Percentiles rank a stretch among this genome's conserved stretches.
phyloP scores from a whole-genome alignment of 2,888 invertebrate species.

The Patella ulyssiponensis region DNA sequence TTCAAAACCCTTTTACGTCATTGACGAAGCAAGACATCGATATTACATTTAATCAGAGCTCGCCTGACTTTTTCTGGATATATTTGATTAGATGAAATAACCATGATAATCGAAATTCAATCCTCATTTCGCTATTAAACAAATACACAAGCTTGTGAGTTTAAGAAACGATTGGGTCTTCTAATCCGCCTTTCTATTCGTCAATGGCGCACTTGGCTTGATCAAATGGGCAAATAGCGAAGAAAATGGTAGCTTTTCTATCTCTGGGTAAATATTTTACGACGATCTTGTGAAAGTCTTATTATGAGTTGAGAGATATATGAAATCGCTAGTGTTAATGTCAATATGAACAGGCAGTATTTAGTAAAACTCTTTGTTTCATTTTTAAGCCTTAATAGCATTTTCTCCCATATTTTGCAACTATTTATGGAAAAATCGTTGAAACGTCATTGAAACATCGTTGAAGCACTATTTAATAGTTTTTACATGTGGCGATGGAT shows the following conservation, averaged over 20 bases:
- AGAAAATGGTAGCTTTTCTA: constrained; percentile 9
- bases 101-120: constrained; percentile 9
- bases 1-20: background rate
- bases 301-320: constrained; percentile 11
- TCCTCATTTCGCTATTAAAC: background rate
- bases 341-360: constrained; percentile 9
- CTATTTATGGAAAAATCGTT: constrained; percentile 1
- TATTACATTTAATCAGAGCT: constrained; percentile 9
- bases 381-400: constrained; percentile 3
- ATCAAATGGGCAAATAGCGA: constrained; percentile 9
- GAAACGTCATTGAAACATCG: background rate
- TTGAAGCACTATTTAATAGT: background rate
- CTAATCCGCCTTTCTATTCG: background rate
- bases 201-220: constrained; percentile 4
- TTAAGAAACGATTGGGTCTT: constrained; percentile 11
- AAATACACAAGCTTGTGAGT: constrained; percentile 5
- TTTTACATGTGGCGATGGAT: background rate
- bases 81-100: constrained; percentile 5
- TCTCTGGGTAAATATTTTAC: constrained; percentile 1
- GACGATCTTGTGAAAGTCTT: background rate
- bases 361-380: background rate
- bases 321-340: background rate
- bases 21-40: background rate
- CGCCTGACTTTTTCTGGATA: constrained; percentile 5
- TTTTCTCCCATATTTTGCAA: background rate